phyloP scores from a whole-genome alignment of 2,113 vertebrate species.

The Gobio gobio region DNA sequence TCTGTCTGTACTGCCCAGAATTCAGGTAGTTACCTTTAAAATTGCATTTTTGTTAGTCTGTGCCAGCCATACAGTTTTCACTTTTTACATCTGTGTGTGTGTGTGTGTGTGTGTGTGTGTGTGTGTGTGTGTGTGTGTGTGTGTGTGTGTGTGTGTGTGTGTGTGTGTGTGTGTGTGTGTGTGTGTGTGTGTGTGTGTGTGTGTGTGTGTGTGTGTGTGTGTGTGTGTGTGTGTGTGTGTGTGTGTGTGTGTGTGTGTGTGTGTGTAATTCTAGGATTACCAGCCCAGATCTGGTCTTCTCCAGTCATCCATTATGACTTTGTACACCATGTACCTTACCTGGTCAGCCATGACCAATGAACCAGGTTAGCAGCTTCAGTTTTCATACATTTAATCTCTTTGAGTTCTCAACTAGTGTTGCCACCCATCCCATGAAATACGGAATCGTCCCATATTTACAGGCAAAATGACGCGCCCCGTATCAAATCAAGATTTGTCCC shows the following conservation, averaged over 20 bases:
- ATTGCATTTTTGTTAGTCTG: neutral
- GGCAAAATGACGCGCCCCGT: too few species aligned
- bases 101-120: neutral
- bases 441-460: too few species aligned
- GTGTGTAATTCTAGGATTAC: slow-evolving; percentile 75
- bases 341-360: slow-evolving; percentile 96
- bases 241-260: neutral
- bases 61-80: neutral
- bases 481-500: too few species aligned
- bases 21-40: slow-evolving; percentile 82
- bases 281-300: slow-evolving; percentile 89
- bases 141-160: neutral
- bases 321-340: slow-evolving; percentile 93
- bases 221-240: neutral
- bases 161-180: neutral
- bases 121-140: neutral
- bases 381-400: neutral
- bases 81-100: neutral
- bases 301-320: slow-evolving; percentile 91
- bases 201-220: neutral
- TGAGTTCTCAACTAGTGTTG: too few species aligned
- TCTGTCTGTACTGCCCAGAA: slow-evolving; percentile 84
- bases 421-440: too few species aligned
- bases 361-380: slow-evolving; percentile 78
- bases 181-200: neutral